Evolutionary conservation across 2,113 vertebrate genomes (phyloP).

Genomic region (Gambusia holbrooki): DNA sequence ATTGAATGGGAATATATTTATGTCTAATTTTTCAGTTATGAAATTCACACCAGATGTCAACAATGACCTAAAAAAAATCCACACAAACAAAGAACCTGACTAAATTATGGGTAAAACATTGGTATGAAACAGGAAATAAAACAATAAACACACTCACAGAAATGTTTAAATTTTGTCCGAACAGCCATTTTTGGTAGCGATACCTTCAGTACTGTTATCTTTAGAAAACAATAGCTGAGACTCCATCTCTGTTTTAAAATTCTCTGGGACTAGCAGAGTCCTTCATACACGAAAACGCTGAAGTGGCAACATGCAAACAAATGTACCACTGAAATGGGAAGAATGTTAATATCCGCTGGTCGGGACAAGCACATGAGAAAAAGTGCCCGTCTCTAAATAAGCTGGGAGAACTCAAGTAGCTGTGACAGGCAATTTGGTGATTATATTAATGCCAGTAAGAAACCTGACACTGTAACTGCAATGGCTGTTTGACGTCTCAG

Average conservation of each 20-base stretch:
- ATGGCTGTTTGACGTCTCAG: conserved; percentile 37
- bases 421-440: conserved; percentile 66
- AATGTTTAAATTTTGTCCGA: too few species aligned
- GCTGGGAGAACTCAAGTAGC: conserved; percentile 52
- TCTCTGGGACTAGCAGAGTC: neutral
- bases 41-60: too few species aligned
- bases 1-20: too few species aligned
- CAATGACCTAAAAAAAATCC: too few species aligned
- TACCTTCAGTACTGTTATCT: too few species aligned
- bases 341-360: conserved; percentile 54
- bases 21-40: too few species aligned
- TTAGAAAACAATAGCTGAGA: too few species aligned
- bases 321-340: conserved; percentile 23
- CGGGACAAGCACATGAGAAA: conserved; percentile 41
- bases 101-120: too few species aligned
- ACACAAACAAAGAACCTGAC: too few species aligned
- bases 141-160: too few species aligned
- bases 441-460: conserved; percentile 50
- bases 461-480: conserved; percentile 61
- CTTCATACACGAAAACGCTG: conserved; percentile 20
- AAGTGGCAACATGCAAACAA: conserved; percentile 22
- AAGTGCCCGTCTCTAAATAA: conserved; percentile 62
- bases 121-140: too few species aligned
- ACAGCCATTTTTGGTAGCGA: too few species aligned
- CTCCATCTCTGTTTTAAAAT: neutral